phyloP scores from a whole-genome alignment of 2,888 invertebrate species.

The Beris chalybata region DNA sequence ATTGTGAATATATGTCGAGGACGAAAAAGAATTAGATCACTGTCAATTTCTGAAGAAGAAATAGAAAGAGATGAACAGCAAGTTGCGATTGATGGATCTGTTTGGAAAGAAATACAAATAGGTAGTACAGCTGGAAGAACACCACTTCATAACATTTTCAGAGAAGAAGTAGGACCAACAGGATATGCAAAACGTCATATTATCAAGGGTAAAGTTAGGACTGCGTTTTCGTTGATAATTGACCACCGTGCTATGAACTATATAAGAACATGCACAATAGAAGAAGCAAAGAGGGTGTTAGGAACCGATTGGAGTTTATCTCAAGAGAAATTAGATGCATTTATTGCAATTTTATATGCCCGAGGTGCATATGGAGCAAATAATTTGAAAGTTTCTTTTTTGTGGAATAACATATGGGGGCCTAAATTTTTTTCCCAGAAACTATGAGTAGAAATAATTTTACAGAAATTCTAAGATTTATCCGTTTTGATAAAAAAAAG shows the following conservation, averaged over 20 bases:
- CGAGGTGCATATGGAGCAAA: slow-evolving; percentile 23
- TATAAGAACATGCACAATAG: slow-evolving; percentile 39
- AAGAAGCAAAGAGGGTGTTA: slow-evolving; percentile 37
- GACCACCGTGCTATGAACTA: slow-evolving; percentile 38
- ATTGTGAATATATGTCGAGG: slow-evolving; percentile 12
- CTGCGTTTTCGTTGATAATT: slow-evolving; percentile 39
- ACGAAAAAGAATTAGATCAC: slow-evolving; percentile 37
- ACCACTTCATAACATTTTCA: slow-evolving; percentile 34
- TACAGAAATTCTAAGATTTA: slow-evolving; percentile 23
- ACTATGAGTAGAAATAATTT: slow-evolving; percentile 35
- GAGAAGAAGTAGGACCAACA: slow-evolving; percentile 27
- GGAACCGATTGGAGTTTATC: slow-evolving; percentile 35
- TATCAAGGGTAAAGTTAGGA: slow-evolving; percentile 38
- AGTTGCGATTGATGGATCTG: slow-evolving; percentile 26
- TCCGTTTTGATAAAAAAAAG: slow-evolving; percentile 31
- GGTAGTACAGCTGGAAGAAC: slow-evolving; percentile 9
- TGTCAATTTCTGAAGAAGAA: slow-evolving; percentile 37
- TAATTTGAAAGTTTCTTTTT: slow-evolving; percentile 18
- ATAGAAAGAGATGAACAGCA: slow-evolving; percentile 33
- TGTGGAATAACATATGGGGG: slow-evolving; percentile 17
- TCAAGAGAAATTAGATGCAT: slow-evolving; percentile 32
- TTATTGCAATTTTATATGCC: slow-evolving; percentile 26
- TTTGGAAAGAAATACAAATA: slow-evolving; percentile 24
- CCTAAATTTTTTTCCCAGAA: slow-evolving; percentile 7
- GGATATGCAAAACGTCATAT: slow-evolving; percentile 39